A percentile compares a stretch with the other conserved stretches of the same genome.
Evolutionary conservation across 2,113 vertebrate genomes (phyloP).

Genomic region (Vanacampus margaritifer): DNA sequence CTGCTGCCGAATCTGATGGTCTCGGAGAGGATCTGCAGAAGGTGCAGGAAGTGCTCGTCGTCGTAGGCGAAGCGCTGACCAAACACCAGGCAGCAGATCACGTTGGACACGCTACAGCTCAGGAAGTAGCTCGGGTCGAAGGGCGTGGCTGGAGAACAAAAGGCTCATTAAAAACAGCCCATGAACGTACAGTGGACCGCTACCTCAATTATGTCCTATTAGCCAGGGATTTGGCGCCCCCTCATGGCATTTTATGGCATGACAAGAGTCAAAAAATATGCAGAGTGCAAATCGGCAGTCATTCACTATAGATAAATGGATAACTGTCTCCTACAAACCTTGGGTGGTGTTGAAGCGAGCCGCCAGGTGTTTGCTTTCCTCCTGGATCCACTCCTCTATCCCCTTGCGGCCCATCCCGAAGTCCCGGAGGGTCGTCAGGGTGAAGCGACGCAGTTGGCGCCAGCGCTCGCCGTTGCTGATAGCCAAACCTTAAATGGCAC

Average conservation of each 20-base stretch:
- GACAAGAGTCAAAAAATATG: neutral
- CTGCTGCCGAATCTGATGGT: conserved; percentile 50
- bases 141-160: conserved; percentile 44
- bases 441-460: conserved; percentile 63
- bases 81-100: conserved; percentile 77
- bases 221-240: too few species aligned
- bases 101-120: conserved; percentile 70
- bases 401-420: conserved; percentile 71
- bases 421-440: conserved; percentile 62
- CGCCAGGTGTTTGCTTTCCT: conserved; percentile 76
- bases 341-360: conserved; percentile 54
- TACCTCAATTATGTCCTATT: too few species aligned
- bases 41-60: conserved; percentile 59
- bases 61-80: conserved; percentile 72
- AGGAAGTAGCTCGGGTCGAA: conserved; percentile 65
- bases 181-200: too few species aligned
- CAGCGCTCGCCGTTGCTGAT: conserved; percentile 67
- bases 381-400: conserved; percentile 69
- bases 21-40: conserved; percentile 53
- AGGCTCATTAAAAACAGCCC: too few species aligned
- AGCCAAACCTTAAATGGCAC: conserved; percentile 42
- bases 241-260: neutral
- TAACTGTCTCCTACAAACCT: neutral
- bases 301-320: neutral
- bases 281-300: neutral